phyloP scores from a whole-genome alignment of 2,888 invertebrate genomes.

The Pseudoips prasinana region DNA sequence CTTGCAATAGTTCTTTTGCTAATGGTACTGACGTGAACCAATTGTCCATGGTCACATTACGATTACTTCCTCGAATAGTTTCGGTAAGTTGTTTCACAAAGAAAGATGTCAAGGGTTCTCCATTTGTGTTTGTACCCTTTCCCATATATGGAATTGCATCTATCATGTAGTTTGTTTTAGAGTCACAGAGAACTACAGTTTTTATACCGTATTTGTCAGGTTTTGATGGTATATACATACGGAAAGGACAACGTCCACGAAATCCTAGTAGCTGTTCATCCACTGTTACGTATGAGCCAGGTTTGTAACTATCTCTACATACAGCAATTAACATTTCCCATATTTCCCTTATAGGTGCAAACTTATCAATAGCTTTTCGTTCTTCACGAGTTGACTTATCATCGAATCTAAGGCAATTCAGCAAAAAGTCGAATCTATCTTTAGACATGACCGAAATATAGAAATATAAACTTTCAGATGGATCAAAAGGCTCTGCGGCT shows the following conservation, averaged over 20 bases:
- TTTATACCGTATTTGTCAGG: slow-evolving; percentile 6
- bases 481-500: slow-evolving; percentile 4
- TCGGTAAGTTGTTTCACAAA: slow-evolving; percentile 29
- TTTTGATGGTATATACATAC: slow-evolving; percentile 4
- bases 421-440: slow-evolving; percentile 8
- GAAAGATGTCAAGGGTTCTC: slow-evolving; percentile 27
- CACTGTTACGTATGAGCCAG: neutral
- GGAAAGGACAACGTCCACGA: slow-evolving; percentile 1
- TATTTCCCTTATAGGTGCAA: neutral
- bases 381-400: slow-evolving; percentile 6
- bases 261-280: slow-evolving; percentile 1
- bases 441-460: slow-evolving; percentile 3
- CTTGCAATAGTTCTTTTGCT: slow-evolving; percentile 6
- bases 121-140: slow-evolving; percentile 30
- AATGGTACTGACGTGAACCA: slow-evolving; percentile 5
- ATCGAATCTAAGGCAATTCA: slow-evolving; percentile 7
- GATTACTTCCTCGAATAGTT: slow-evolving; percentile 17
- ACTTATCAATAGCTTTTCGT: slow-evolving; percentile 1
- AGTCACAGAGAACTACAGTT: slow-evolving; percentile 6
- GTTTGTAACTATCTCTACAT: neutral
- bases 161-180: slow-evolving; percentile 12
- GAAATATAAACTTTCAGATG: slow-evolving; percentile 1
- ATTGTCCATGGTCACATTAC: slow-evolving; percentile 4
- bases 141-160: slow-evolving; percentile 35
- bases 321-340: slow-evolving; percentile 2